Evolutionary conservation across 2,888 invertebrate genomes (phyloP).

Genomic region (Xiphydria camelus): DNA sequence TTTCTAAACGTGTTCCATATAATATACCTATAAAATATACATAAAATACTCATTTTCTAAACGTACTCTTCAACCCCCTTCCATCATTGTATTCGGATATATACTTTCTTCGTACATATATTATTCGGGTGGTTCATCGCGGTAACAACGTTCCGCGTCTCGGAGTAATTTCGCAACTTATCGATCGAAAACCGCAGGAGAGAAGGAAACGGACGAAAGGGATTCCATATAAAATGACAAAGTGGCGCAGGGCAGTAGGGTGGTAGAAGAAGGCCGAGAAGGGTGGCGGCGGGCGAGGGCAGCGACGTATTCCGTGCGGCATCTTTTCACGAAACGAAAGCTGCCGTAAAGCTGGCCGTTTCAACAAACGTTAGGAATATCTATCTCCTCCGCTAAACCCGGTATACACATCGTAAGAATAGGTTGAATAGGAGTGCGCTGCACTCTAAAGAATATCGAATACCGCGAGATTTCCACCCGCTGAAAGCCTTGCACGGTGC

Average conservation of each 20-base stretch:
- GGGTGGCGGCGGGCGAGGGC: too few species aligned
- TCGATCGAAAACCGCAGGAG: constrained; percentile 3
- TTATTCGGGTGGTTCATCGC: too few species aligned
- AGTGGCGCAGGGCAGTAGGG: constrained; percentile 11
- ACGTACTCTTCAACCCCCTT: too few species aligned
- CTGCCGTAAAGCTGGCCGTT: constrained; percentile 39
- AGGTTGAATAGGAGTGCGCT: constrained; percentile 33
- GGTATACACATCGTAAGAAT: constrained; percentile 40
- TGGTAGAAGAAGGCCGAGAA: too few species aligned
- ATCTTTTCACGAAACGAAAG: constrained; percentile 34
- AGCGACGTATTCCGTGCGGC: too few species aligned
- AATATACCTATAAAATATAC: too few species aligned
- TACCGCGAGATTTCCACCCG: constrained; percentile 22
- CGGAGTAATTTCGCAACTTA: too few species aligned
- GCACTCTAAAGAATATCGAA: constrained; percentile 39
- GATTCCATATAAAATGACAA: constrained; percentile 3
- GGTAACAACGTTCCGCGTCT: too few species aligned
- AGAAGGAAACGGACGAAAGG: constrained; percentile 4
- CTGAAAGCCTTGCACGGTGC: neutral
- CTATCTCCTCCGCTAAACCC: constrained; percentile 33
- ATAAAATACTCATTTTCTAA: too few species aligned
- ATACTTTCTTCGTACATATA: too few species aligned
- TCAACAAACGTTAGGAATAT: constrained; percentile 41
- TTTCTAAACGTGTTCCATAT: too few species aligned
- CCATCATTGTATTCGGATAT: too few species aligned